Base-by-base conservation (phyloP, 2,113 vertebrate species). In the Eleginops maclovinus region DNA sequence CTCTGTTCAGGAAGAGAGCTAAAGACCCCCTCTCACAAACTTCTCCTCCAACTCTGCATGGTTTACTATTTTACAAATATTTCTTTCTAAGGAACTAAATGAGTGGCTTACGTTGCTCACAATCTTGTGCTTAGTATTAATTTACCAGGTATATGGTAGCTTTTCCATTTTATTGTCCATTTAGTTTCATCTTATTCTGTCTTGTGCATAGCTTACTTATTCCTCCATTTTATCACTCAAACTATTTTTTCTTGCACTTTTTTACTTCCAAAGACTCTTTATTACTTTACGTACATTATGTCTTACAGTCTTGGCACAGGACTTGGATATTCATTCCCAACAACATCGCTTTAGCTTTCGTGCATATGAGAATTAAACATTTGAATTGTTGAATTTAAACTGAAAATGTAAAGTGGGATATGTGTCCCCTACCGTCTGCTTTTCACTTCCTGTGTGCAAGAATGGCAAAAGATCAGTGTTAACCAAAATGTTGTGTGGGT, bases 51-150 rank as follows among this genome's bases (percentile, higher is more conserved):
- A 36, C 31, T 36, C 55, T 72, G 59, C 54, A 12, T 24, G 14
- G 43, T 53, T 78, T 8, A 72, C 3, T 36, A 14, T 14, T 69
- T 79, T 60, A 36, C 54, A n/a, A 56, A 49, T 54, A 16, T 62
- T 81, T 75, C 41, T 59, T 4, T 54, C 15, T 1, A n/a, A 47
- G 36, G 50, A 54, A 64, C 21, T 69, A 5, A 31, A 58, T 17
- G 44, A 53, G 4, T 40, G 44, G 60, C 9, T 56, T 8, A 3
- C 14, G 8, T 67, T 65, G 16, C 15, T 85, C 4, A 53, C 5
- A 19, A 36, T 50, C 4, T 75, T 24, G 14, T 36, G 22, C 43
- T 61, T 26, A 49, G 55, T 51, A 22, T 62, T n/a, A 46, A 63
- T 47, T n/a, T 58, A 4, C 17, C 19, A 14, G 14, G 8, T 8